Conservation (phyloP, 2,797 vertebrate species). For the Sternarchorhynchus goeldii region DNA sequence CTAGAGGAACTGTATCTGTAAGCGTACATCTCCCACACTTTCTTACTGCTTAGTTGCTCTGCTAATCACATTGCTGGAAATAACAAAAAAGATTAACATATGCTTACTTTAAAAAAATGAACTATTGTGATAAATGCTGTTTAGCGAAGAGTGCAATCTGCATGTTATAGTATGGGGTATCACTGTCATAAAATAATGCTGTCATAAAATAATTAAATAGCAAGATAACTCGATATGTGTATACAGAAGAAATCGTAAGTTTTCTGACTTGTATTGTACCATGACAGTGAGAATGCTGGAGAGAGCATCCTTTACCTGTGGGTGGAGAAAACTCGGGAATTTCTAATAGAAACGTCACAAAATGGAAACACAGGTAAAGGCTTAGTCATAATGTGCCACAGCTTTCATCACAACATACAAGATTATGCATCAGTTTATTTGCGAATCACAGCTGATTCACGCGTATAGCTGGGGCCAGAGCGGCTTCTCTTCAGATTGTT, state of each 20-base stretch:
- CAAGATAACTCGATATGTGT: no score
- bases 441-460: not conserved
- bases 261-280: not conserved
- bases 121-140: no score
- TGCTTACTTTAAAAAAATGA: no score
- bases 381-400: not conserved
- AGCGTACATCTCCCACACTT: conserved; percentile 65
- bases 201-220: no score
- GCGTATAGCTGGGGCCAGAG: not conserved
- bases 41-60: not conserved
- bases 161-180: no score
- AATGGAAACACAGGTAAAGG: conserved; percentile 81
- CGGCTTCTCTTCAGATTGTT: not conserved
- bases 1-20: conserved; percentile 95
- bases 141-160: no score
- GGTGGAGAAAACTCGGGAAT: conserved; percentile 93
- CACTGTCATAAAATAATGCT: no score
- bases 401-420: conserved; percentile 13
- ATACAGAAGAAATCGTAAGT: not conserved
- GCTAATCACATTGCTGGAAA: no score
- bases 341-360: conserved; percentile 84
- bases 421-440: conserved; percentile 1
- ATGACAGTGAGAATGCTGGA: conserved; percentile 84
- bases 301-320: conserved; percentile 95
- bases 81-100: no score